phyloP scores from a whole-genome alignment of 2,888 invertebrate genomes.

The Myathropa florea region DNA sequence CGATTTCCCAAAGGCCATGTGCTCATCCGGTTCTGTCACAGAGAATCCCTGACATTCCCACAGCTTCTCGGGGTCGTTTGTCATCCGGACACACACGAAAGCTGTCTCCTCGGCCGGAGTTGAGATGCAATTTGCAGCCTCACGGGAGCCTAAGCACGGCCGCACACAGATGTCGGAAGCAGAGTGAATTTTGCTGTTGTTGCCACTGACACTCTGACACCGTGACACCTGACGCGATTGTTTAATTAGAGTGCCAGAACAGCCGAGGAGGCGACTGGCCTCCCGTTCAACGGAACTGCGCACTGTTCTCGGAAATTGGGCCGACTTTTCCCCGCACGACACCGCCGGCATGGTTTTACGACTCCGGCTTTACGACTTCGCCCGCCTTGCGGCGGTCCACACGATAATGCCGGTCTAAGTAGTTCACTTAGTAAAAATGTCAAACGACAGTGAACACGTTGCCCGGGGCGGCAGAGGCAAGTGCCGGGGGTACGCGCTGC shows the following conservation, averaged over 20 bases:
- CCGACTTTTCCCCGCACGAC: not conserved
- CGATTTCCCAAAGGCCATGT: not conserved
- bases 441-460: constrained; percentile 23
- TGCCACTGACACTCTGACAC: constrained; percentile 16
- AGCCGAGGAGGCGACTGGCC: not conserved
- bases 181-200: not conserved
- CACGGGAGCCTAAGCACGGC: not conserved
- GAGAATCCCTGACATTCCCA: not conserved
- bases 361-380: constrained; percentile 29
- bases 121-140: not conserved
- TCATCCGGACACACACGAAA: not conserved
- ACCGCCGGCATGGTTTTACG: not conserved
- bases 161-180: not conserved
- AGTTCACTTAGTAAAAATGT: constrained; percentile 54
- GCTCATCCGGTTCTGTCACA: not conserved
- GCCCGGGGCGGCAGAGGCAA: constrained; percentile 6
- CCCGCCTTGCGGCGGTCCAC: not conserved
- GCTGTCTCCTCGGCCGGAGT: not conserved
- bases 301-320: not conserved
- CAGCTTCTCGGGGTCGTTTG: not conserved
- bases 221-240: constrained; percentile 38
- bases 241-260: constrained; percentile 34
- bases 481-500: not conserved
- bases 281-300: no score
- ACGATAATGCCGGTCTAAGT: constrained; percentile 36